phyloP scores from a whole-genome alignment of 2,113 vertebrate species.

The Dasypus novemcinctus region DNA sequence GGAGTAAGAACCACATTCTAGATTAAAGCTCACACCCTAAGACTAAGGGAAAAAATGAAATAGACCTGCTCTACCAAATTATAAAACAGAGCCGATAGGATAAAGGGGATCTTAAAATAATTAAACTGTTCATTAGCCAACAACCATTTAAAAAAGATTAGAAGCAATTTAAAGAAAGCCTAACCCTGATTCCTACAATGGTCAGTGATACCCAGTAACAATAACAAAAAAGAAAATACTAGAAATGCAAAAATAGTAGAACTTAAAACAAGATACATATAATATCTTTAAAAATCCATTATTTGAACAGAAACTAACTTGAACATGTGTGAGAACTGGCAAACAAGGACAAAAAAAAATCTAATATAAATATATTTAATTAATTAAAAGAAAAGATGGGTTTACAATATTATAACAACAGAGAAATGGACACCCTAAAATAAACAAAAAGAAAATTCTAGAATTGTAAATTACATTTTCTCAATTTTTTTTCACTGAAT shows the following conservation, averaged over 20 bases:
- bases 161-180: neutral
- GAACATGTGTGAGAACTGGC: no score
- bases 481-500: neutral
- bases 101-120: neutral
- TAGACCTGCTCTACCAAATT: neutral
- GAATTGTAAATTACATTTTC: no score
- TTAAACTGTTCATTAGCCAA: neutral
- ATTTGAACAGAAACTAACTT: neutral
- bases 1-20: neutral
- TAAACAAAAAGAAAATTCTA: no score
- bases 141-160: neutral
- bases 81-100: neutral
- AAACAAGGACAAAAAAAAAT: neutral
- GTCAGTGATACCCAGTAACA: neutral
- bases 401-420: no score
- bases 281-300: neutral
- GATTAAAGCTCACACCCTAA: neutral
- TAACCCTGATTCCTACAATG: neutral
- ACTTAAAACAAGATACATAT: no score
- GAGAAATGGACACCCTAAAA: no score
- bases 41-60: neutral
- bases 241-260: neutral
- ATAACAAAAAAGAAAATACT: neutral
- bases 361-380: neutral
- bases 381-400: no score